phyloP scores from a whole-genome alignment of 2,888 invertebrate species.

The Drosophila robusta region DNA sequence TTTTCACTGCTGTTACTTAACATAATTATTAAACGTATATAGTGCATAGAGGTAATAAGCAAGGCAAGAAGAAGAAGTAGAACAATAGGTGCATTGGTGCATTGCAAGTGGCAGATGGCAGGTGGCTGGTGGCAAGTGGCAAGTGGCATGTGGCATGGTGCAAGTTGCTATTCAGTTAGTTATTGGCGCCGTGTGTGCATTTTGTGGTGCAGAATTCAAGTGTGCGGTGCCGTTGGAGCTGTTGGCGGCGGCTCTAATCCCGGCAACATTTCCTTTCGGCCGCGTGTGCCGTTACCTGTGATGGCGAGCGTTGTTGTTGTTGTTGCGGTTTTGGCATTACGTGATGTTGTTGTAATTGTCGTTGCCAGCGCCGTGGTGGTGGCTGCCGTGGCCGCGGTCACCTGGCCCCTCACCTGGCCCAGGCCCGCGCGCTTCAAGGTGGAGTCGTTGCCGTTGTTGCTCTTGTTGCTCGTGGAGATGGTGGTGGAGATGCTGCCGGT shows the following conservation, averaged over 20 bases:
- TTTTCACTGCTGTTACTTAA: neutral
- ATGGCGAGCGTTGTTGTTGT: constrained; percentile 76
- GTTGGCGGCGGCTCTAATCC: constrained; percentile 9
- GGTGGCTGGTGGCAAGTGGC: constrained; percentile 1
- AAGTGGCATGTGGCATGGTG: constrained; percentile 27
- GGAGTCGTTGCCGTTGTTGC: constrained; percentile 49
- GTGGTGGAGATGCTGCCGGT: constrained; percentile 8
- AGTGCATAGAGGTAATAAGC: constrained; percentile 11
- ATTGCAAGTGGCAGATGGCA: constrained; percentile 3
- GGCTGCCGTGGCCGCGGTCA: constrained; percentile 74
- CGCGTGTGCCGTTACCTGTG: constrained; percentile 62
- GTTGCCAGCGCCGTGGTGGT: constrained; percentile 72
- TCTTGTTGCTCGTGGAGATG: constrained; percentile 26
- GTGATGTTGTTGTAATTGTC: constrained; percentile 74
- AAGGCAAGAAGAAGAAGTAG: constrained; percentile 2
- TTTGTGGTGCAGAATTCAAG: constrained; percentile 66
- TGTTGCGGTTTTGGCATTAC: constrained; percentile 74
- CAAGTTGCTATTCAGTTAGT: constrained; percentile 34
- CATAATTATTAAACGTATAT: neutral
- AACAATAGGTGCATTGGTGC: constrained; percentile 54
- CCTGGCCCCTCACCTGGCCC: constrained; percentile 37
- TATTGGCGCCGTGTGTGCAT: constrained; percentile 57
- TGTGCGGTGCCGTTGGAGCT: constrained; percentile 20
- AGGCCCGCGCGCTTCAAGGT: constrained; percentile 67
- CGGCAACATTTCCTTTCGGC: constrained; percentile 20